phyloP scores from a whole-genome alignment of 2,888 invertebrate species.

The Zele albiditarsus region DNA sequence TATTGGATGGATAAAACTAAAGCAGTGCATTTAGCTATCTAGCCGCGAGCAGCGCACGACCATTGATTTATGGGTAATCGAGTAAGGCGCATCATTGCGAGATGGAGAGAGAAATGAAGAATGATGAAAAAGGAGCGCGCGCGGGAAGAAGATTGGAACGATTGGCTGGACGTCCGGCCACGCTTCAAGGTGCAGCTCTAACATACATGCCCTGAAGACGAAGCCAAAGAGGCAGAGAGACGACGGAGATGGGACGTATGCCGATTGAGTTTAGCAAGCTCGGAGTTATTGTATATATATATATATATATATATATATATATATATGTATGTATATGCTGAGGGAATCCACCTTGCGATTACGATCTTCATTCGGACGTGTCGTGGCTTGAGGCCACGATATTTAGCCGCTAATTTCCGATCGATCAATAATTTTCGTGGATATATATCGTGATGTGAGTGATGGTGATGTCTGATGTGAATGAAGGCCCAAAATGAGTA shows the following conservation, averaged over 20 bases:
- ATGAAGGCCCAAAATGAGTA: neutral
- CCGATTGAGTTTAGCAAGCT: constrained; percentile 13
- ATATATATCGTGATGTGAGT: constrained; percentile 34
- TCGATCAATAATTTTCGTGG: constrained; percentile 67
- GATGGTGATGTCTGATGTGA: constrained; percentile 15
- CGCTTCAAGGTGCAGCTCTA: constrained; percentile 28
- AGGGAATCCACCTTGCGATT: constrained; percentile 57
- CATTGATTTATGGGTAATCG: constrained; percentile 66
- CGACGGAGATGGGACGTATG: neutral
- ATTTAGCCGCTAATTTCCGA: constrained; percentile 71
- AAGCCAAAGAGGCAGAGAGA: constrained; percentile 2
- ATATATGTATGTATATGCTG: constrained; percentile 27
- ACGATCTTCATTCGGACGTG: constrained; percentile 68
- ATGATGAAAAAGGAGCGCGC: neutral
- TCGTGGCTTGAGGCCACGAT: constrained; percentile 65
- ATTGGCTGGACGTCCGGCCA: constrained; percentile 23
- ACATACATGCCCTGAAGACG: constrained; percentile 28
- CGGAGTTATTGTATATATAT: constrained; percentile 19
- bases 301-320: too few relatives aligned
- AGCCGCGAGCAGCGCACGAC: constrained; percentile 44
- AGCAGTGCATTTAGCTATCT: constrained; percentile 40
- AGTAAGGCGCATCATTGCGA: constrained; percentile 34
- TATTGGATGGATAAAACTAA: constrained; percentile 26
- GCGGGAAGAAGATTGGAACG: constrained; percentile 29
- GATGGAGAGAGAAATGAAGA: constrained; percentile 1